Evolutionary conservation across 2,888 invertebrate species (phyloP).

Genomic region (Pseudococcus viburni): DNA sequence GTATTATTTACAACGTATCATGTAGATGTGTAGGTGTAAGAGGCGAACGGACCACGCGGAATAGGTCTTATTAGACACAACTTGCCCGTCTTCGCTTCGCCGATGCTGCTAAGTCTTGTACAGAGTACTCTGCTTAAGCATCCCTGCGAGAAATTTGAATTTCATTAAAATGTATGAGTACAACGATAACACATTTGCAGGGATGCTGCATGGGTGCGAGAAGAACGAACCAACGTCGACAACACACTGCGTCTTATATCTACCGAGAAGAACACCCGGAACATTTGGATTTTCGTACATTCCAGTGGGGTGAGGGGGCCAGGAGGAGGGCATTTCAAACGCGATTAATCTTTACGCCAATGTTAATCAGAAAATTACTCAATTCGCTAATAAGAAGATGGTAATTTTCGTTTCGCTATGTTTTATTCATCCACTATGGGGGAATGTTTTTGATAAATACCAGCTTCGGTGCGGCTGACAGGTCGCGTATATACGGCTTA

Average conservation of each 20-base stretch:
- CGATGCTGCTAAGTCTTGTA: neutral
- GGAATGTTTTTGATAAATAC: slow-evolving; percentile 40
- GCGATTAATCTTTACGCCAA: slow-evolving; percentile 62
- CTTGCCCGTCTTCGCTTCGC: neutral
- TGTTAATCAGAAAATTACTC: slow-evolving; percentile 61
- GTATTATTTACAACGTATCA: slow-evolving; percentile 10
- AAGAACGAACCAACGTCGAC: neutral
- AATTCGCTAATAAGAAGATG: slow-evolving; percentile 60
- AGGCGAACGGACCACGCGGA: slow-evolving; percentile 30
- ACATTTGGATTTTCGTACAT: neutral
- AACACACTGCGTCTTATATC: neutral
- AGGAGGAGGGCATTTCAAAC: neutral
- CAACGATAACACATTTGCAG: neutral
- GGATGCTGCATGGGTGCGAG: neutral
- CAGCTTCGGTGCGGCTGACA: slow-evolving; percentile 2
- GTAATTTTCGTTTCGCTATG: slow-evolving; percentile 59
- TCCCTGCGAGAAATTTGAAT: slow-evolving; percentile 46
- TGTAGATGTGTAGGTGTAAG: neutral
- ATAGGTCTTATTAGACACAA: neutral
- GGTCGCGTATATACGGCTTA: slow-evolving; percentile 4
- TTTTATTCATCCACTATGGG: slow-evolving; percentile 53
- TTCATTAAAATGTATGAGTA: slow-evolving; percentile 56
- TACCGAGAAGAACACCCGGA: neutral
- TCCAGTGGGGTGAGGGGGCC: too few species aligned
- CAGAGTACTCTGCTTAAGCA: neutral